Conservation (phyloP, 1,140 invertebrate species). For the Leptopilina clavipes region DNA sequence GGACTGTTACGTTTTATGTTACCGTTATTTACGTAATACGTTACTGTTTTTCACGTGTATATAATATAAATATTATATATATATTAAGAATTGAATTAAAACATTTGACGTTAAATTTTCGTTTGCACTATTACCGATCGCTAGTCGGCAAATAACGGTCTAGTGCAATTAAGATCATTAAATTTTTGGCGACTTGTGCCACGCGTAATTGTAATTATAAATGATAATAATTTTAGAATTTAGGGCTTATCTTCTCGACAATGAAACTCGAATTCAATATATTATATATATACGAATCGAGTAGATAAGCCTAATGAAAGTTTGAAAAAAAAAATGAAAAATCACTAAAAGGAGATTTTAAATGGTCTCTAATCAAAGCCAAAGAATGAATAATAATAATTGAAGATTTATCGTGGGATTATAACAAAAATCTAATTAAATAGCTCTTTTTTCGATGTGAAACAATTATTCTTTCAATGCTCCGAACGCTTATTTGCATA, state of each 20-base stretch:
- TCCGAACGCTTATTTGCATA: background rate
- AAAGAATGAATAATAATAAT: conserved; percentile 58
- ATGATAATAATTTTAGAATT: conserved; percentile 29
- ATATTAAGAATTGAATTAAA: conserved; percentile 21
- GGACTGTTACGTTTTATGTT: conserved; percentile 48
- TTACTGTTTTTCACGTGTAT: conserved; percentile 53
- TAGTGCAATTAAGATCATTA: conserved; percentile 13
- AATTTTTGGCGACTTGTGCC: conserved; percentile 10
- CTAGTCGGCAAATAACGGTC: conserved; percentile 8
- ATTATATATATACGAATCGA: background rate
- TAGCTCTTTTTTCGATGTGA: background rate
- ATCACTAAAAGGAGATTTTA: conserved; percentile 29
- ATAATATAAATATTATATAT: conserved; percentile 50
- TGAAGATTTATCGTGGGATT: conserved; percentile 36
- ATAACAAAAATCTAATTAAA: background rate
- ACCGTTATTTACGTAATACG: conserved; percentile 48
- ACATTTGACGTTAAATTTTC: background rate
- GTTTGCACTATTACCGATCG: background rate
- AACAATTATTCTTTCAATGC: background rate
- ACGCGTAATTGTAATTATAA: conserved; percentile 1
- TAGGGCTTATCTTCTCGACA: background rate
- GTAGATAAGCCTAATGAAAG: conserved; percentile 1
- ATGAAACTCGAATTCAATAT: background rate
- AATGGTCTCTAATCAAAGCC: conserved; percentile 52
- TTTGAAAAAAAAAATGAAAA: background rate